phyloP scores from a whole-genome alignment of 2,113 vertebrate species.

The Gasterosteus nipponicus region DNA sequence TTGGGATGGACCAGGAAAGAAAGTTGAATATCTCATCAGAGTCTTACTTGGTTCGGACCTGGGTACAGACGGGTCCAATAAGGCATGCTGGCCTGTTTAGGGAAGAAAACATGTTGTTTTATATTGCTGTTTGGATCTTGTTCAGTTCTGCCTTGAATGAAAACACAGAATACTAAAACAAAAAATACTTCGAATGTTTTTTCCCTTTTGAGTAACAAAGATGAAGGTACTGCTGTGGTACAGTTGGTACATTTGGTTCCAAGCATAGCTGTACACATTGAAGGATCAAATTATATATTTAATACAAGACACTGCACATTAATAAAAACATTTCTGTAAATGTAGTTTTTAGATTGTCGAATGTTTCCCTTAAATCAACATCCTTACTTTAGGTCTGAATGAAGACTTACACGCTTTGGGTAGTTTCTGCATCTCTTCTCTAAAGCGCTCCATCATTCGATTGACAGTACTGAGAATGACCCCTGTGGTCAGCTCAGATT shows the following conservation, averaged over 20 bases:
- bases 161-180: background rate
- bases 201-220: background rate
- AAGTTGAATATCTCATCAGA: background rate
- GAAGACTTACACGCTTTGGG: slow-evolving; percentile 67
- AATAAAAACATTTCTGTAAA: no score
- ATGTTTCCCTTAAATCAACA: background rate
- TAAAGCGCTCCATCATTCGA: slow-evolving; percentile 62
- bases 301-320: no score
- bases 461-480: slow-evolving; percentile 61
- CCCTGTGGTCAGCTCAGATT: slow-evolving; percentile 65
- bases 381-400: background rate
- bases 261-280: background rate
- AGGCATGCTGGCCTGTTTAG: slow-evolving; percentile 29
- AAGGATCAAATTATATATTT: background rate
- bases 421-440: slow-evolving; percentile 68
- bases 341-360: background rate
- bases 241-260: background rate
- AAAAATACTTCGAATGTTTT: background rate
- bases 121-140: background rate
- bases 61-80: slow-evolving; percentile 8
- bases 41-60: slow-evolving; percentile 57
- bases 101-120: background rate
- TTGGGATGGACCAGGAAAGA: background rate
- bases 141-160: background rate
- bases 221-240: background rate